Evolutionary conservation across 2,113 vertebrate species (phyloP), one percentile per base, ranked within the genome.

Genomic region (Cairina moschata): DNA sequence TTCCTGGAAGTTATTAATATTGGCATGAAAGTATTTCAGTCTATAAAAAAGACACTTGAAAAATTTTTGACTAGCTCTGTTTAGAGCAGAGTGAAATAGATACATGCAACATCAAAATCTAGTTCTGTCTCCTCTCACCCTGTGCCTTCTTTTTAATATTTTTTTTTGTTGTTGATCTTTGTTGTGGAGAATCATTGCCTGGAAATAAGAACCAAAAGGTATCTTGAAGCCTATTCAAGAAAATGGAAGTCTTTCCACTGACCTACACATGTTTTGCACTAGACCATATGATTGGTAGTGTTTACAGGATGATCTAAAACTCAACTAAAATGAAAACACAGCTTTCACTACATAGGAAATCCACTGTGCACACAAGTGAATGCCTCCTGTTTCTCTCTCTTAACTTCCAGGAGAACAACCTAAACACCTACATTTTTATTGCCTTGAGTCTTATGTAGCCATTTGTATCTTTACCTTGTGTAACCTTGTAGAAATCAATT

Each of bases 121-220:
- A 74, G 28, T 58, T 58, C 8, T 81, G 8, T 48, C 4, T 75
- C 2, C 11, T 36, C 36, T 76, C 67, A 60, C 1, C 2, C 3
- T 20, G 2, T 50, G 10, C 5, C 40, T 18, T 60, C 13, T 16
- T 54, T 54, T n/a, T 48, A 22, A 11, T 10, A n/a, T 1, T 0
- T 22, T 22, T 46, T 46, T 46, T 46, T 46, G 17, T 46, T 18
- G 17, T 54, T n/a, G 26, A 48, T 48, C 21, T 48, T 40, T 78
- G 77, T 85, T 91, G 17, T 58, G 74, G 29, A 71, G 20, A 81
- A 2, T 21, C 1, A 42, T 88, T 93, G 32, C 1, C 38, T 34
- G 7, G 5, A 15, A 84, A n/a, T 31, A 83, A 38, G 11, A 42
- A 40, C 2, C 11, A 77, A 58, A 69, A 58, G 12, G 6, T 20